Percentiles rank a stretch among this genome's conserved stretches.
Evolutionary conservation across 2,888 invertebrate genomes (phyloP).

Genomic region (Thymelicus lineola): DNA sequence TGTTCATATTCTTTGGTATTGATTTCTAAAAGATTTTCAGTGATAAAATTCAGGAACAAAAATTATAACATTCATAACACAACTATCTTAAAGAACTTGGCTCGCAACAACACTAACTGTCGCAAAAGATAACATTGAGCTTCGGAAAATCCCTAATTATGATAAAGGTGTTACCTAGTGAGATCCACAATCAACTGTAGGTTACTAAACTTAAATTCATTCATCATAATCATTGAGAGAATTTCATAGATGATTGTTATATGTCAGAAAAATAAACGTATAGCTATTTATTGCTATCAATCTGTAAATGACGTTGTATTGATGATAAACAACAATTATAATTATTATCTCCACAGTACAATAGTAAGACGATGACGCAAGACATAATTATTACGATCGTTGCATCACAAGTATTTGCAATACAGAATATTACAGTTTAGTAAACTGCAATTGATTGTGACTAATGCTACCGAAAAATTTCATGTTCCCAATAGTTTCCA

Average conservation of each 20-base stretch:
- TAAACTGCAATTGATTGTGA: slow-evolving; percentile 83
- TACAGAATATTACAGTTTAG: slow-evolving; percentile 60
- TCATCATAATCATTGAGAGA: not conserved
- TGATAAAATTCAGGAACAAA: slow-evolving; percentile 40
- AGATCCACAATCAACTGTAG: slow-evolving; percentile 83
- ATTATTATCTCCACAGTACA: not conserved
- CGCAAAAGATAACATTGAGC: slow-evolving; percentile 61
- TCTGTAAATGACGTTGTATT: not conserved
- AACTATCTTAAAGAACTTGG: slow-evolving; percentile 75
- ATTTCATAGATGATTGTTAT: not conserved
- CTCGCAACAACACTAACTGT: slow-evolving; percentile 54
- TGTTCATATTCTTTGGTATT: slow-evolving; percentile 34
- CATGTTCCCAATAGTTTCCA: slow-evolving; percentile 52
- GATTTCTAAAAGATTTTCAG: slow-evolving; percentile 19
- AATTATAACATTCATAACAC: slow-evolving; percentile 53
- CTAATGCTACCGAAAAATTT: slow-evolving; percentile 71
- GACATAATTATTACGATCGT: slow-evolving; percentile 37
- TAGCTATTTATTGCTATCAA: not conserved
- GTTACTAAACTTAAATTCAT: slow-evolving; percentile 67
- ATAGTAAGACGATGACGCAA: too few species aligned
- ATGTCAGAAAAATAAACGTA: slow-evolving; percentile 1
- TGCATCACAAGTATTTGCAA: slow-evolving; percentile 34
- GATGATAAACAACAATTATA: not conserved
- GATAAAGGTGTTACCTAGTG: slow-evolving; percentile 67
- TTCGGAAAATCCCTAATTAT: slow-evolving; percentile 64